phyloP scores from a whole-genome alignment of 2,797 vertebrate species.

The Ciconia nigra region DNA sequence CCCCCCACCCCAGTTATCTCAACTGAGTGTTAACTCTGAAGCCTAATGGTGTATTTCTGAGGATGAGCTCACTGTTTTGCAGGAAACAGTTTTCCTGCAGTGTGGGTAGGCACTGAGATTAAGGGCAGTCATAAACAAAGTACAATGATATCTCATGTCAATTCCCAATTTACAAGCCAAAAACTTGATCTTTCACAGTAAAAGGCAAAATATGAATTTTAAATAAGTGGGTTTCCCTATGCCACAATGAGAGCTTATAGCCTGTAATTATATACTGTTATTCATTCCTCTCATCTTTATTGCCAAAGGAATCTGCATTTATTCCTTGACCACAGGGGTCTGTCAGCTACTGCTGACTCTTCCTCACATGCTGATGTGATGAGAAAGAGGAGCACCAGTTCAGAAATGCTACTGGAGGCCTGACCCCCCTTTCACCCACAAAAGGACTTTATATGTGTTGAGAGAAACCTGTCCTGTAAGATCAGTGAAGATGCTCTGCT shows the following conservation, averaged over 20 bases:
- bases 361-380: fast-evolving
- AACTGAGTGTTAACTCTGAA: not conserved
- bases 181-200: not conserved
- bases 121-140: not conserved
- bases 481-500: not conserved
- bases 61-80: not conserved
- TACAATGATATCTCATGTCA: not conserved
- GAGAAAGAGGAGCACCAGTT: not conserved
- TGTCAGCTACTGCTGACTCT: not conserved
- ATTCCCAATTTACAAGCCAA: not conserved
- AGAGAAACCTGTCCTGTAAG: not conserved
- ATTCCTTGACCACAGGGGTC: not conserved
- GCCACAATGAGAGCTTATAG: not conserved
- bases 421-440: not conserved
- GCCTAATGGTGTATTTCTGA: not conserved
- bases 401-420: not conserved
- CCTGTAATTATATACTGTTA: not conserved
- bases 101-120: not conserved
- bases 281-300: not conserved
- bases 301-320: not conserved
- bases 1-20: not conserved
- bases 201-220: not conserved
- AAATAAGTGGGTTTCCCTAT: not conserved
- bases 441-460: not conserved
- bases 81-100: not conserved